Conservation (phyloP, 2,888 invertebrate species). For the Drymonia ruficornis region DNA sequence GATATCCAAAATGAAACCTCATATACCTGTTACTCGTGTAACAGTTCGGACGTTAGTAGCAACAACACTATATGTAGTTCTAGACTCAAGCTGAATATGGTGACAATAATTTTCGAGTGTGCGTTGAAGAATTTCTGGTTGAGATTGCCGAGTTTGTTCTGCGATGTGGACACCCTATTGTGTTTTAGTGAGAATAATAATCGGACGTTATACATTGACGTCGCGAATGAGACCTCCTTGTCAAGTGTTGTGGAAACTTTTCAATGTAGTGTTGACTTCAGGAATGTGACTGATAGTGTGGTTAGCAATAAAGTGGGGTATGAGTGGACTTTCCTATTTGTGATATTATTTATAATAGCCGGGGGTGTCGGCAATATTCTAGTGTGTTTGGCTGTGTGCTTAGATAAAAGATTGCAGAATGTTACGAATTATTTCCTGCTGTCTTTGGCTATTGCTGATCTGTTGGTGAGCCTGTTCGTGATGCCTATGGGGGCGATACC, state of each 20-base stretch:
- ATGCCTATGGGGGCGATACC: conserved; percentile 98
- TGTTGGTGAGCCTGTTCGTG: conserved; percentile 96
- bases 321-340: conserved; percentile 94
- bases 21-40: conserved; percentile 68
- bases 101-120: conserved; percentile 68
- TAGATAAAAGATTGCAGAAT: conserved; percentile 96
- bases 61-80: conserved; percentile 68
- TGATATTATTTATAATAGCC: conserved; percentile 93
- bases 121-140: conserved; percentile 75
- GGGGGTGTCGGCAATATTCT: conserved; percentile 96
- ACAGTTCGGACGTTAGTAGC: conserved; percentile 54
- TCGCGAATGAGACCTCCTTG: conserved; percentile 44
- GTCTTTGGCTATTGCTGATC: conserved; percentile 96
- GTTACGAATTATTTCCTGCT: conserved; percentile 98
- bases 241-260: conserved; percentile 55
- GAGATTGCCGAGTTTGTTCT: conserved; percentile 61
- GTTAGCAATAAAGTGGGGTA: conserved; percentile 67
- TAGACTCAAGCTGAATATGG: conserved; percentile 73
- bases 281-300: conserved; percentile 53
- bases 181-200: conserved; percentile 62
- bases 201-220: conserved; percentile 69
- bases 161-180: conserved; percentile 63
- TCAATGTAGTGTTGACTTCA: conserved; percentile 69
- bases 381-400: conserved; percentile 96
- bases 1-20: conserved; percentile 79